These are phyloP conservation scores for Pseudochirops corinnae DNA, from an alignment of 2,797 vertebrate genomes.

Conservation along the genomic window DNA sequence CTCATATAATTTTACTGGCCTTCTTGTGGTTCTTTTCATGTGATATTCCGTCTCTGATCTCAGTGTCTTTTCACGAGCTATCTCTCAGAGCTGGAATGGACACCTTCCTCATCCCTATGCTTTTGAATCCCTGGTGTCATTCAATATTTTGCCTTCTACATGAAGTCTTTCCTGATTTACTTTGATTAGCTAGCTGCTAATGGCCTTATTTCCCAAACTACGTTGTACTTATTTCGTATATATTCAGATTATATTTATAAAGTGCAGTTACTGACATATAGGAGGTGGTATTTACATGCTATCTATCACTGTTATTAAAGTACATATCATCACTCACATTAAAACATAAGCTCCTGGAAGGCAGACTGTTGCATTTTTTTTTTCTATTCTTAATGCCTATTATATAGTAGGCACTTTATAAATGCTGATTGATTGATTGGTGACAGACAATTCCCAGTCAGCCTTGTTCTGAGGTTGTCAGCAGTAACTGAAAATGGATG, in stretches of 20 bases:
- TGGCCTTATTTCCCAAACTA: not conserved
- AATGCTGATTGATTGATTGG: not conserved
- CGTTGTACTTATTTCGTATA: not conserved
- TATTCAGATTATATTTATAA: not conserved
- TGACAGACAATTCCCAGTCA: not conserved
- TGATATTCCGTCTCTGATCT: not conserved
- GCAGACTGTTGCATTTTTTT: not conserved
- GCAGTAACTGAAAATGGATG: not conserved
- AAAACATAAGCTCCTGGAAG: not conserved
- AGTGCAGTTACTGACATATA: not conserved
- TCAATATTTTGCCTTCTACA: not conserved
- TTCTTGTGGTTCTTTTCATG: not conserved
- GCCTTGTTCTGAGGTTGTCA: not conserved
- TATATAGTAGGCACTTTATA: not conserved
- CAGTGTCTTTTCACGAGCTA: not conserved
- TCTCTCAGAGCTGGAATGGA: not conserved
- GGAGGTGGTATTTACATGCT: not conserved
- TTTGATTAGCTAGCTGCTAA: not conserved
- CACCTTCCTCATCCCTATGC: not conserved
- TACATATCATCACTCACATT: not conserved
- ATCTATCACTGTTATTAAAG: no score
- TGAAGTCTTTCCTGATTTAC: not conserved
- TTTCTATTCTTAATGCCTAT: not conserved
- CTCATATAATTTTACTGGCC: not conserved
- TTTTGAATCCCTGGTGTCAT: not conserved